Percentiles rank a stretch among this genome's conserved stretches.
Conservation (phyloP, 2,113 vertebrate species). For the Pica pica region DNA sequence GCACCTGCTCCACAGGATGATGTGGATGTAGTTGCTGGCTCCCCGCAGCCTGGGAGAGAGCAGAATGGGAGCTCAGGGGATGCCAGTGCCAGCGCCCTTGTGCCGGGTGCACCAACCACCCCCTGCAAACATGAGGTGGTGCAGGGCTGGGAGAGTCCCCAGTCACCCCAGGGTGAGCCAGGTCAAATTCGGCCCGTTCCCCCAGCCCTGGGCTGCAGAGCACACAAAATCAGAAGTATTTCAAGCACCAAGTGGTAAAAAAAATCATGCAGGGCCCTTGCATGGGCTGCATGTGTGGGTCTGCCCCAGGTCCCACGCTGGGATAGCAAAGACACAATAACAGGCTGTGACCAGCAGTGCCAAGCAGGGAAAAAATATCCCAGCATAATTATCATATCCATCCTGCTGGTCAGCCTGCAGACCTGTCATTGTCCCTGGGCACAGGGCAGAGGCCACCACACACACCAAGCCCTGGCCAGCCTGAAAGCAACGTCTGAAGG, state of each 20-base stretch:
- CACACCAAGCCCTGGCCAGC: neutral
- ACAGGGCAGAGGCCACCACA: neutral
- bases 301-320: neutral
- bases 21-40: neutral
- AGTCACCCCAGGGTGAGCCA: neutral
- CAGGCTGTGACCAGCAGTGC: slow-evolving; percentile 3
- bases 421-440: slow-evolving; percentile 65
- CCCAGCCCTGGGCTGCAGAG: neutral
- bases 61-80: neutral
- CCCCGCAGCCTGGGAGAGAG: neutral
- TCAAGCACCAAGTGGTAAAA: accelerated
- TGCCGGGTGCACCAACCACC: neutral
- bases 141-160: neutral
- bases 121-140: accelerated
- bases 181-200: accelerated
- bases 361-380: slow-evolving; percentile 60
- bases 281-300: accelerated
- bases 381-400: slow-evolving; percentile 63
- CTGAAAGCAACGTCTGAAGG: slow-evolving; percentile 41
- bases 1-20: neutral
- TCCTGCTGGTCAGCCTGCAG: slow-evolving; percentile 48
- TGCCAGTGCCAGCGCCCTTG: accelerated
- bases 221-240: neutral
- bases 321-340: neutral
- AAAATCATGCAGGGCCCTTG: neutral